Conservation (phyloP, 2,113 vertebrate species). For the Paradisaea rubra region DNA sequence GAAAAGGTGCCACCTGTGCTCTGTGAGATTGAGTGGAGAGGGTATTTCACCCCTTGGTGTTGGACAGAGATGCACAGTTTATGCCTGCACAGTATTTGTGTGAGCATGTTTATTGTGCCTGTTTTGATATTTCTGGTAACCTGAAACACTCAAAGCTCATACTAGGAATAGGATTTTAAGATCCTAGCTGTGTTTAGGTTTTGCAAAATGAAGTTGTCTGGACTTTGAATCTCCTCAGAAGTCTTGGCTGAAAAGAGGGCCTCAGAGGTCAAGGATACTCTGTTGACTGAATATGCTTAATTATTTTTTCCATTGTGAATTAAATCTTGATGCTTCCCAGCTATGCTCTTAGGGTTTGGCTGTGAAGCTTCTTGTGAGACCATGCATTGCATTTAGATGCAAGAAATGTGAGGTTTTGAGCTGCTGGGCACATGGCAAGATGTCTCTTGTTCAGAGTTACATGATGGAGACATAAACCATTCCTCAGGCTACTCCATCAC, state of each 20-base stretch:
- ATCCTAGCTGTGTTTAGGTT: background rate
- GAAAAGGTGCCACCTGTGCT: background rate
- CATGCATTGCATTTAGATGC: background rate
- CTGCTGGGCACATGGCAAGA: background rate
- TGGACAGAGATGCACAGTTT: background rate
- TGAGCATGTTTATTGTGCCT: background rate
- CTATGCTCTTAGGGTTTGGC: background rate
- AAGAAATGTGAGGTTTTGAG: background rate
- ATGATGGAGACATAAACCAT: background rate
- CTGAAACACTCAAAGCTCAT: background rate
- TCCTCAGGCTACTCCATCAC: background rate
- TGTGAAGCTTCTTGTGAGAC: background rate
- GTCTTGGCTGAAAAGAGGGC: background rate
- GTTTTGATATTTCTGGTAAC: background rate
- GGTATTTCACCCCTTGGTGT: background rate
- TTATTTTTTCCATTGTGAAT: background rate
- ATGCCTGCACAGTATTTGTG: background rate
- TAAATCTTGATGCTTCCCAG: background rate
- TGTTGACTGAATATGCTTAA: background rate
- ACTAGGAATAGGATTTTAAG: background rate
- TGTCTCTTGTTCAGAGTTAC: fast-evolving
- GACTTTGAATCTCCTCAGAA: background rate
- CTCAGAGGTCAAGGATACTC: background rate
- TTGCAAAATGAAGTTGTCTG: background rate
- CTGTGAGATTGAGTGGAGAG: background rate